These are phyloP conservation scores for Gorsachius magnificus DNA, from an alignment of 2,797 vertebrate species.

Conservation along the genomic window DNA sequence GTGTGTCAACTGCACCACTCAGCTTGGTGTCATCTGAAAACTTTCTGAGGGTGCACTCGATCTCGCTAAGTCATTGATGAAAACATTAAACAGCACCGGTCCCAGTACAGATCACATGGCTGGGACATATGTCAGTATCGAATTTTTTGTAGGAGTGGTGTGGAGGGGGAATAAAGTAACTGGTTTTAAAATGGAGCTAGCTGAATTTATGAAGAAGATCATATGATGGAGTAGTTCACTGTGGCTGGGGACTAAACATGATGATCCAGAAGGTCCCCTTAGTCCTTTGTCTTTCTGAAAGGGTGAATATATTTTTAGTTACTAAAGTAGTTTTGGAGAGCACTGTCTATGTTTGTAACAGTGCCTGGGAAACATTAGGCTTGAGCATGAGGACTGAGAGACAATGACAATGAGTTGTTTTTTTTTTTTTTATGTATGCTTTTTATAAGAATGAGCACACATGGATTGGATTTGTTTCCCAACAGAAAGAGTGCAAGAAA, in stretches of 20 bases:
- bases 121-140: not conserved
- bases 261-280: not conserved
- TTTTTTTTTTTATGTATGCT: not conserved
- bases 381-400: not conserved
- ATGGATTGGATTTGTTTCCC: conserved; percentile 18
- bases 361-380: not conserved
- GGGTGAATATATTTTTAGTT: not conserved
- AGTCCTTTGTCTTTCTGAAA: conserved; percentile 16
- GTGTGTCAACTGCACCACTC: too few species aligned
- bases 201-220: not conserved
- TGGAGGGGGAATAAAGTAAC: not conserved
- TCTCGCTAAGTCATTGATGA: too few species aligned
- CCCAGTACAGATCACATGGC: too few species aligned
- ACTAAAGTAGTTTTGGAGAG: not conserved
- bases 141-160: not conserved
- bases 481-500: not conserved
- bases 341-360: not conserved
- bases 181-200: not conserved
- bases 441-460: not conserved
- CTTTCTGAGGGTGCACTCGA: too few species aligned
- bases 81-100: too few species aligned
- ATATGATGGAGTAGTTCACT: not conserved
- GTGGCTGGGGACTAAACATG: not conserved
- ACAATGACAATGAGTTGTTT: not conserved
- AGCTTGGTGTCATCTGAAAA: too few species aligned